These are phyloP conservation scores for Eidolon dupreanum DNA, from an alignment of 2,797 vertebrate species.

Conservation along the genomic window DNA sequence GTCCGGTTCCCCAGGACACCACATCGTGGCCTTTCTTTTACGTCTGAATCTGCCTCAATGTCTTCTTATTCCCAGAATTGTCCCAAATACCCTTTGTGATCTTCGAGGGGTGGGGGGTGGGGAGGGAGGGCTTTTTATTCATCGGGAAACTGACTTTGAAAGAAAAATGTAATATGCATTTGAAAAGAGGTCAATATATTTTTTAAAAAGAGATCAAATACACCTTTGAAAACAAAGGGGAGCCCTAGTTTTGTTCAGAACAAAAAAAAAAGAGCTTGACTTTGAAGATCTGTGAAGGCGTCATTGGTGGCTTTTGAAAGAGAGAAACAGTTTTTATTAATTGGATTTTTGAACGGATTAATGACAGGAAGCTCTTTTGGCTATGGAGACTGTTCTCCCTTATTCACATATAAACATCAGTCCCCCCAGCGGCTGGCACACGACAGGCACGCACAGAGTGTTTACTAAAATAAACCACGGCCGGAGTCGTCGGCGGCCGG, in stretches of 20 bases:
- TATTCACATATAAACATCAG: accelerated
- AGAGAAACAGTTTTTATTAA: not conserved
- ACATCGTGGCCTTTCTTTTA: not conserved
- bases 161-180: slow-evolving; percentile 42
- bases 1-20: accelerated
- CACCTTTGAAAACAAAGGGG: slow-evolving; percentile 54
- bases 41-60: not conserved
- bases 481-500: not conserved
- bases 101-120: not conserved
- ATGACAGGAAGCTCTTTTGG: not conserved
- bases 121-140: not conserved
- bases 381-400: not conserved
- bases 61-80: not conserved
- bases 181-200: slow-evolving; percentile 27
- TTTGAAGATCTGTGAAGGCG: slow-evolving; percentile 3
- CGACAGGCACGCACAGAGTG: too few relatives aligned
- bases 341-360: not conserved
- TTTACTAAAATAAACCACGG: not conserved
- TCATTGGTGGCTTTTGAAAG: not conserved
- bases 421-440: accelerated
- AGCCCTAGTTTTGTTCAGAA: not conserved
- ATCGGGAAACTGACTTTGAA: slow-evolving; percentile 45
- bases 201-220: slow-evolving; percentile 55
- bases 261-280: not conserved
- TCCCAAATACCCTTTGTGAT: not conserved